phyloP scores from a whole-genome alignment of 2,888 invertebrate species.

The Zootermopsis nevadensis region DNA sequence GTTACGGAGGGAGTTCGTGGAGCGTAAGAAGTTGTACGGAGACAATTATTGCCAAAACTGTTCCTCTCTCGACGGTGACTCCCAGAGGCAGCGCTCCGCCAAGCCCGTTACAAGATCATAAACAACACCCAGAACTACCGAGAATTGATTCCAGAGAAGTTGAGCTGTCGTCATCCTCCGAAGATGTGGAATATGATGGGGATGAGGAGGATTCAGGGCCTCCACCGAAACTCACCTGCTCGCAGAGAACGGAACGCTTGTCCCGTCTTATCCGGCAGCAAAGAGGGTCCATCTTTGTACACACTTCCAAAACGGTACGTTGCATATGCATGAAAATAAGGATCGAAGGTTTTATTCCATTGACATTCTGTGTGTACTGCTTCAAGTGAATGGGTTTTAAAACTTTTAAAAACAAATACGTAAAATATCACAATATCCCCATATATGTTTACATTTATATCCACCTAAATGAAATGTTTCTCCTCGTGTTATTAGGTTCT shows the following conservation, averaged over 20 bases:
- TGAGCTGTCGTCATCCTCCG: not conserved
- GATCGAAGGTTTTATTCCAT: too few species aligned
- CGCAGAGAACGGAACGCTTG: constrained; percentile 76
- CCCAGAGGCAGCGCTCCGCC: constrained; percentile 56
- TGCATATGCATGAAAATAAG: not conserved
- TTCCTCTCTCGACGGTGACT: constrained; percentile 79
- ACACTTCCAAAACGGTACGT: not conserved
- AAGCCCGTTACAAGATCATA: constrained; percentile 62
- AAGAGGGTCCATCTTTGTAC: constrained; percentile 63
- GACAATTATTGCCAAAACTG: constrained; percentile 76
- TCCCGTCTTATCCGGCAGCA: constrained; percentile 76
- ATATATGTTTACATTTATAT: too few species aligned
- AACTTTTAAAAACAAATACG: too few species aligned
- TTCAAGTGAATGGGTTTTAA: too few species aligned
- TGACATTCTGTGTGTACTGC: too few species aligned
- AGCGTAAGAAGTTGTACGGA: constrained; percentile 74
- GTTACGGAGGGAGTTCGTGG: constrained; percentile 77
- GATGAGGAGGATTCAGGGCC: constrained; percentile 24
- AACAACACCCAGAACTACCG: not conserved
- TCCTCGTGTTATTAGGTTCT: too few species aligned
- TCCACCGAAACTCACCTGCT: constrained; percentile 68
- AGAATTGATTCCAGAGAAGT: not conserved
- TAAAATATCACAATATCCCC: too few species aligned
- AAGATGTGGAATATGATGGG: constrained; percentile 1
- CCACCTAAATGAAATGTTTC: too few species aligned